Percentiles rank a stretch among this genome's conserved stretches.
These are phyloP conservation scores for Epizoanthus rinbou DNA, from an alignment of 92 coral and sea anemone genomes.

Conservation along the genomic window DNA sequence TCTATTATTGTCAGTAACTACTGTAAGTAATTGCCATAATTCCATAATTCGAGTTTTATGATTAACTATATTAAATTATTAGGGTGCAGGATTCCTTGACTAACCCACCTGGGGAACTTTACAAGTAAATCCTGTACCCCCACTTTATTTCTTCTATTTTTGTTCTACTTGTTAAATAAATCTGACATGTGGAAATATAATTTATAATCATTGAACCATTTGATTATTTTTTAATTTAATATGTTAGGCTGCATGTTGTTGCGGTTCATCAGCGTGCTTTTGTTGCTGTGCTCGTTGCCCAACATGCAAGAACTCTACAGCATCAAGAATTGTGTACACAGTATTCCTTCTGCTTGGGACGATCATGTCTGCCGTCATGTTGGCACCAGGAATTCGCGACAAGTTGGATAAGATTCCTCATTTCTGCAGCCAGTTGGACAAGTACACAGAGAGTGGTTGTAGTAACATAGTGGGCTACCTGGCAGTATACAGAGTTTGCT, in stretches of 20 bases:
- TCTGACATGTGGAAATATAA: too few relatives aligned
- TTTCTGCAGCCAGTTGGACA: slow-evolving; percentile 58
- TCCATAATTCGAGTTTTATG: too few relatives aligned
- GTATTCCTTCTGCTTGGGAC: slow-evolving; percentile 90
- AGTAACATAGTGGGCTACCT: slow-evolving; percentile 87
- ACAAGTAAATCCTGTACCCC: too few relatives aligned
- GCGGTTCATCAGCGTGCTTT: slow-evolving; percentile 97
- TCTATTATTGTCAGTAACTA: too few relatives aligned
- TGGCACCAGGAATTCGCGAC: slow-evolving; percentile 86
- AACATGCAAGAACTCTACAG: slow-evolving; percentile 96
- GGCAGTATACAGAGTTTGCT: slow-evolving; percentile 97
- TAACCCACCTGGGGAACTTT: too few relatives aligned
- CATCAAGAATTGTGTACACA: slow-evolving; percentile 93
- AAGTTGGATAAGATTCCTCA: slow-evolving; percentile 83
- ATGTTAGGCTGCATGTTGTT: slow-evolving; percentile 95
- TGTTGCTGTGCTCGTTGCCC: slow-evolving; percentile 99
- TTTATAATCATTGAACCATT: too few relatives aligned
- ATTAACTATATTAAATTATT: too few relatives aligned
- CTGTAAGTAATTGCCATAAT: too few relatives aligned
- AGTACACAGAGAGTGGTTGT: slow-evolving; percentile 65
- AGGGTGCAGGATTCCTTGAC: too few relatives aligned
- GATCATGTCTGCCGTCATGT: slow-evolving; percentile 88
- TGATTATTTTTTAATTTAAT: too few relatives aligned
- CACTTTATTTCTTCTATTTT: too few relatives aligned
- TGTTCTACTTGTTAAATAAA: too few relatives aligned